phyloP scores from a whole-genome alignment of 2,113 vertebrate species.

The Thymallus thymallus region DNA sequence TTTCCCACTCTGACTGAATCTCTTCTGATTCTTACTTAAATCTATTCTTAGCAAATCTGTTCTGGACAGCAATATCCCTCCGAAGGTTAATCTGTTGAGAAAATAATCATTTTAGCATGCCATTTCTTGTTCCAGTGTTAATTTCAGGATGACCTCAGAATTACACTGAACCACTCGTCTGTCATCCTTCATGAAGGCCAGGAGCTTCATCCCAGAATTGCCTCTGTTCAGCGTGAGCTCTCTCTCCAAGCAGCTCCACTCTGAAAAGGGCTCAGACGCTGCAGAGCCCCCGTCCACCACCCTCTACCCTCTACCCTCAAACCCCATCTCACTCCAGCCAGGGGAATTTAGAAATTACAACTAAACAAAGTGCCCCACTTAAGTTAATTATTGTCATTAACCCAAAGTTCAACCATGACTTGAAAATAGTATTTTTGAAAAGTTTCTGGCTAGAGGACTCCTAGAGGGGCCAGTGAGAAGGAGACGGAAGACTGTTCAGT shows the following conservation, averaged over 20 bases:
- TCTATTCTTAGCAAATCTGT: slow-evolving; percentile 35
- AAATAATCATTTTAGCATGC: slow-evolving; percentile 47
- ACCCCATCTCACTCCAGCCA: slow-evolving; percentile 13
- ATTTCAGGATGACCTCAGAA: slow-evolving; percentile 23
- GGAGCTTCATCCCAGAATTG: slow-evolving; percentile 36
- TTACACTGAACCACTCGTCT: slow-evolving; percentile 21
- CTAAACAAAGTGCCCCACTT: neutral
- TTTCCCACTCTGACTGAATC: neutral
- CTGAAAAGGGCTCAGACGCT: slow-evolving; percentile 10
- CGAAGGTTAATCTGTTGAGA: slow-evolving; percentile 49
- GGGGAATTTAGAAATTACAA: slow-evolving; percentile 24
- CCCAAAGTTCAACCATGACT: neutral
- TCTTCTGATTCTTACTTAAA: slow-evolving; percentile 25
- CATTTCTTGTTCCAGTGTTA: slow-evolving; percentile 47
- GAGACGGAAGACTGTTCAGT: slow-evolving; percentile 9
- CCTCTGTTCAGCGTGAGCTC: slow-evolving; percentile 26
- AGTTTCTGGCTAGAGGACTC: slow-evolving; percentile 8
- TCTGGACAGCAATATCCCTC: slow-evolving; percentile 31
- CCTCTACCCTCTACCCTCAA: slow-evolving; percentile 9
- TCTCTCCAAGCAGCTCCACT: neutral
- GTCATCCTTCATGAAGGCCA: slow-evolving; percentile 28
- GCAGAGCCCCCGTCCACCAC: slow-evolving; percentile 1
- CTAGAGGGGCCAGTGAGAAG: neutral
- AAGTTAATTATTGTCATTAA: slow-evolving; percentile 33
- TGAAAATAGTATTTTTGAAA: neutral